Evolutionary conservation across 2,113 vertebrate genomes (phyloP).

Genomic region (Puntigrus tetrazona): DNA sequence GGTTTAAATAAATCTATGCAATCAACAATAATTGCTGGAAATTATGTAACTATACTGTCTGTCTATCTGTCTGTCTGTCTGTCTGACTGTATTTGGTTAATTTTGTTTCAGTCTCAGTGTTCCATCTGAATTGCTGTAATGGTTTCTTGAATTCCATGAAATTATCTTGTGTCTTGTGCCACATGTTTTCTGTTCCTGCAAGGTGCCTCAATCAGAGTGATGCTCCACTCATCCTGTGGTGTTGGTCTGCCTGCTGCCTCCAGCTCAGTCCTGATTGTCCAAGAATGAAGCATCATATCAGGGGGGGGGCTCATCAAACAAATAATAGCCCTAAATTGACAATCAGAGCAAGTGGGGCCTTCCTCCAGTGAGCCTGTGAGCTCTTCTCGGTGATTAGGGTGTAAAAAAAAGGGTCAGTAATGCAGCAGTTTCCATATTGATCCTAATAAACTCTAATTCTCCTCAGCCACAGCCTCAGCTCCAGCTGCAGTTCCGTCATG

Average conservation of each 20-base stretch:
- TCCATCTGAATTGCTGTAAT: not conserved
- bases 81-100: not conserved
- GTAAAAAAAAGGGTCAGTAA: not conserved
- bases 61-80: not conserved
- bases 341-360: slow-evolving; percentile 45
- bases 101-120: slow-evolving; percentile 14
- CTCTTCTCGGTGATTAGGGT: slow-evolving; percentile 39
- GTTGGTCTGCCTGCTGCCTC: slow-evolving; percentile 41
- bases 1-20: no score
- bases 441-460: slow-evolving; percentile 28
- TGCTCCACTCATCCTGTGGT: slow-evolving; percentile 34
- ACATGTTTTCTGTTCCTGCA: slow-evolving; percentile 30
- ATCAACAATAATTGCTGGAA: no score
- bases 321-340: slow-evolving; percentile 55
- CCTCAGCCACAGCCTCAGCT: not conserved
- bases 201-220: slow-evolving; percentile 44
- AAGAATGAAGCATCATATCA: slow-evolving; percentile 48
- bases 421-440: slow-evolving; percentile 36
- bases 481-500: not conserved
- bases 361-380: slow-evolving; percentile 18
- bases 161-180: slow-evolving; percentile 21
- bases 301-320: slow-evolving; percentile 59
- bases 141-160: slow-evolving; percentile 13
- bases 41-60: no score
- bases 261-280: slow-evolving; percentile 51